These are phyloP conservation scores for Neodiprion fabricii DNA, from an alignment of 1,140 invertebrate genomes.

Conservation along the genomic window DNA sequence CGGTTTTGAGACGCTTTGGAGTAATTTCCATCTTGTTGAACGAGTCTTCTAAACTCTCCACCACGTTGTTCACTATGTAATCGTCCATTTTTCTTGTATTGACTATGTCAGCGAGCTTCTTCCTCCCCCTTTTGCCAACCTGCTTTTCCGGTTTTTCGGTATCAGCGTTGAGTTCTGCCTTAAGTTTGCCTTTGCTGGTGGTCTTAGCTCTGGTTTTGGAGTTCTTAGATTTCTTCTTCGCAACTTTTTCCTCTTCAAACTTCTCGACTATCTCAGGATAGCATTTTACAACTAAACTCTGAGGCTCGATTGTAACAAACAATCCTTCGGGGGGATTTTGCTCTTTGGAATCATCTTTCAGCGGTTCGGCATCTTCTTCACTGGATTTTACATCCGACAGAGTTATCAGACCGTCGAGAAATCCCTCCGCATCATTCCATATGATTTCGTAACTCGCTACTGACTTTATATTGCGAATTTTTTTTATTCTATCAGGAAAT, in stretches of 20 bases:
- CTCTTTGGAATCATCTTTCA: slow-evolving; percentile 32
- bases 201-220: slow-evolving; percentile 51
- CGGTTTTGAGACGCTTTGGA: slow-evolving; percentile 23
- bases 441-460: slow-evolving; percentile 74
- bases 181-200: slow-evolving; percentile 45
- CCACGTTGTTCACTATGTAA: background rate
- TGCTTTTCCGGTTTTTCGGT: slow-evolving; percentile 34
- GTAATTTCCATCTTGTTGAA: slow-evolving; percentile 41
- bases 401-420: slow-evolving; percentile 64
- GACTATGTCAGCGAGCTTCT: slow-evolving; percentile 11
- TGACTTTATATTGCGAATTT: slow-evolving; percentile 68
- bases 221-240: slow-evolving; percentile 59
- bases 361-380: slow-evolving; percentile 30
- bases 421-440: slow-evolving; percentile 67
- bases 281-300: slow-evolving; percentile 67
- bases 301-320: slow-evolving; percentile 70
- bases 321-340: slow-evolving; percentile 54
- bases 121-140: slow-evolving; percentile 19
- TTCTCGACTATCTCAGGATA: slow-evolving; percentile 71
- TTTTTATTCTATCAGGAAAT: slow-evolving; percentile 64
- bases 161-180: slow-evolving; percentile 46
- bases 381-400: slow-evolving; percentile 57
- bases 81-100: slow-evolving; percentile 24
- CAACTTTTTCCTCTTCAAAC: slow-evolving; percentile 67
- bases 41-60: slow-evolving; percentile 38